Evolutionary conservation across 2,888 invertebrate species (phyloP), one percentile per base, ranked within the genome.

Genomic region (Drosophila buzzatii): DNA sequence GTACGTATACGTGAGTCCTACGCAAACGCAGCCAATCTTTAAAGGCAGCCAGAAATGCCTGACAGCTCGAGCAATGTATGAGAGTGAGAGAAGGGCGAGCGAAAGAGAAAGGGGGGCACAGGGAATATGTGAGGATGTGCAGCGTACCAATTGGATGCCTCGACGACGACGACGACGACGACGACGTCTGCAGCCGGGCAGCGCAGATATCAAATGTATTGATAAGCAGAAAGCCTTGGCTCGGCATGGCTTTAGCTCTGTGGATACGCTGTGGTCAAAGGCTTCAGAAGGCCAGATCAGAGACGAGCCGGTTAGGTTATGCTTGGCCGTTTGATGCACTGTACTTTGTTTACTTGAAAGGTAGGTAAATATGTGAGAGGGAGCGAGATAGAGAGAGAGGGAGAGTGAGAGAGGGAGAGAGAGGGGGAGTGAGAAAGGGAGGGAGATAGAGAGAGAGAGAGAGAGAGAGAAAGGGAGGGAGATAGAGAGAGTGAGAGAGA

Each of bases 121-220:
- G 57, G 44, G 44, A 45, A 62, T 49, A 65, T 55, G 57, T 57
- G 68, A 41, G 68, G 71, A 52, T 66, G 63, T 62, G 76, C 84
- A 89, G 70, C 86, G 72, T 90, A 86, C 89, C 90, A 90, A 86
- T 86, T 90, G 86, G 79, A 90, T 90, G 79, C 85, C 90, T 83
- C 62, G 58, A 47, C 55, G 73, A 73, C 68, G 85, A 37, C 61
- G 57, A 56, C 53, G 73, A 73, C 68, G 85, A 37, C 61, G 57
- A 41, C 53, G 73, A 73, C 68, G 82, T 75, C 73, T 77, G 80
- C 76, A 75, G 58, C 70, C 58, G 66, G 73, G 66, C 82, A 67
- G 83, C 72, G 73, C 70, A 90, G 86, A 86, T 89, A 86, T 89
- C 87, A 79, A 90, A 89, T 89, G 83, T 90, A 88, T 85, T 85